phyloP scores from a whole-genome alignment of 2,113 vertebrate genomes.

The Mungos mungo region DNA sequence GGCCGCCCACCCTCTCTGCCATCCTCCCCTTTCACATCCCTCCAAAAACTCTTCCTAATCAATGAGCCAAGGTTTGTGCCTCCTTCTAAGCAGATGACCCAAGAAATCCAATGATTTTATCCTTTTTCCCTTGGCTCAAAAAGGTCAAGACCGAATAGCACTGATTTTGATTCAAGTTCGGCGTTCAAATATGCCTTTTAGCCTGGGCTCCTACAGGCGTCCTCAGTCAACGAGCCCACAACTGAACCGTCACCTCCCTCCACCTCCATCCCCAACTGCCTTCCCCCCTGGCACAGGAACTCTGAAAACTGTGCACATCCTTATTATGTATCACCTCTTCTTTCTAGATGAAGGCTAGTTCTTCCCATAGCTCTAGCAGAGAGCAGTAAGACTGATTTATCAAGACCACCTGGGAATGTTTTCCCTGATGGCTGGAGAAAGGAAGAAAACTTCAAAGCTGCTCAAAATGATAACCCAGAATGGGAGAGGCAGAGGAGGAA shows the following conservation, averaged over 20 bases:
- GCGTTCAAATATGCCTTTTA: background rate
- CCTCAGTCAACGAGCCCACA: background rate
- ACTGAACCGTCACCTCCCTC: background rate
- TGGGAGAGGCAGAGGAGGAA: background rate
- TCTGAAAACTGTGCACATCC: background rate
- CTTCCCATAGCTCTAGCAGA: background rate
- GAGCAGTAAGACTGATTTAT: background rate
- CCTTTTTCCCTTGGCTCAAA: background rate
- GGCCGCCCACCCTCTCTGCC: background rate
- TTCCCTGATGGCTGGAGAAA: background rate
- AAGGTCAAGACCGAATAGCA: background rate
- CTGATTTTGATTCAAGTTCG: background rate
- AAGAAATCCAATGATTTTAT: background rate
- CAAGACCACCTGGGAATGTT: background rate
- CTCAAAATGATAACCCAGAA: background rate
- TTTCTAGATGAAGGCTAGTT: background rate
- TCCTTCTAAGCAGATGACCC: background rate
- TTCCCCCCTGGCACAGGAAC: background rate
- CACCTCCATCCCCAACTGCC: background rate
- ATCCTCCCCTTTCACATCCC: too few species aligned
- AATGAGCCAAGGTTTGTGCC: background rate
- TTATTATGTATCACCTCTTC: background rate
- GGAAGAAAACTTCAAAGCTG: background rate
- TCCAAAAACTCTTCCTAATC: background rate
- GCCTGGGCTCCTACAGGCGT: background rate